Evolutionary conservation across 1,140 invertebrate genomes (phyloP).

Genomic region (Ptiloglossa arizonensis): DNA sequence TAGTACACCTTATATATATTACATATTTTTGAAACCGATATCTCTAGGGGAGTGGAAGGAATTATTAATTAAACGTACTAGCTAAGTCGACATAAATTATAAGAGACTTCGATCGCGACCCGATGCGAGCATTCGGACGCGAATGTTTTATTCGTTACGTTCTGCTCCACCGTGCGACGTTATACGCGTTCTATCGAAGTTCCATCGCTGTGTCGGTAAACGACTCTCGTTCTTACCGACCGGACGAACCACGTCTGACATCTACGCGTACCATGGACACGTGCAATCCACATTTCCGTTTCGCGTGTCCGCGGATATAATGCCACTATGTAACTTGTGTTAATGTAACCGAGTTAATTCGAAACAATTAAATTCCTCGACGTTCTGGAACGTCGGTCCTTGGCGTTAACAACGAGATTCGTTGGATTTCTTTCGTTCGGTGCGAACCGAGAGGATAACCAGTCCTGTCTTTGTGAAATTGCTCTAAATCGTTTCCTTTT

Average conservation of each 20-base stretch:
- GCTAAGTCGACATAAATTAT: conserved; percentile 6
- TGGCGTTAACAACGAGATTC: background rate
- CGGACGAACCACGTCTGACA: no score
- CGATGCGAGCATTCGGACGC: background rate
- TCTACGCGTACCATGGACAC: background rate
- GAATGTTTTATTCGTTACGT: background rate
- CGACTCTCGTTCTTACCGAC: no score
- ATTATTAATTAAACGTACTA: conserved; percentile 7
- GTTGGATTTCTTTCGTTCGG: no score
- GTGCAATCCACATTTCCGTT: background rate
- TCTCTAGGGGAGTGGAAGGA: conserved; percentile 1
- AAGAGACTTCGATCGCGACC: background rate
- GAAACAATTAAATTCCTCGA: background rate
- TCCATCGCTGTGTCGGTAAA: no score
- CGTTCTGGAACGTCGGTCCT: background rate
- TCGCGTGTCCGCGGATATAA: background rate
- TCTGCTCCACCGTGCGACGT: background rate
- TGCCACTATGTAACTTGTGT: conserved; percentile 3
- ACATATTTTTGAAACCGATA: conserved; percentile 16
- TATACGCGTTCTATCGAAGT: background rate
- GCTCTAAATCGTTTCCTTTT: conserved; percentile 2
- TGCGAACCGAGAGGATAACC: background rate
- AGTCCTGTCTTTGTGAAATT: background rate
- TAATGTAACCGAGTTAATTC: background rate
- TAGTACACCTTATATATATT: conserved; percentile 22